A percentile compares a stretch with the other conserved stretches of the same genome.
These are phyloP conservation scores for Pentalonia nigronervosa DNA, from an alignment of 1,140 invertebrate species.

Conservation along the genomic window DNA sequence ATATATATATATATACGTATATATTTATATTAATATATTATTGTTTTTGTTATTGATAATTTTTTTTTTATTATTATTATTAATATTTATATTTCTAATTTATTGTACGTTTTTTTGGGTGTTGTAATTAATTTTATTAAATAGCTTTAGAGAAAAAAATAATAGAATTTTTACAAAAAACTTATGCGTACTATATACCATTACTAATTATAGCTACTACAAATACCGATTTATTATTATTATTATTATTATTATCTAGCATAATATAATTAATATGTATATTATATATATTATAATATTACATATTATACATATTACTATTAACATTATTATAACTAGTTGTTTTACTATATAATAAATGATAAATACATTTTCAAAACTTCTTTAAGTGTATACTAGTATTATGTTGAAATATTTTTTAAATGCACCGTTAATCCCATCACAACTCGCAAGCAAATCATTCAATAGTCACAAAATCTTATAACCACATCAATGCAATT, in stretches of 20 bases:
- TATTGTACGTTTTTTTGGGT: conserved; percentile 43
- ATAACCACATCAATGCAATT: not conserved
- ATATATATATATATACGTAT: not conserved
- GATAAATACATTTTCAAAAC: conserved; percentile 47
- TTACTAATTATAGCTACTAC: conserved; percentile 16
- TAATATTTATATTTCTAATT: conserved; percentile 51
- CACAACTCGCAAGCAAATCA: not conserved
- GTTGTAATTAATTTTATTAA: conserved; percentile 53
- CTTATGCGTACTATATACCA: not conserved
- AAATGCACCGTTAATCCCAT: not conserved
- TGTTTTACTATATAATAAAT: conserved; percentile 50
- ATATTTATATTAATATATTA: conserved; percentile 31
- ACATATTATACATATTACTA: conserved; percentile 21
- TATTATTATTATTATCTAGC: conserved; percentile 25
- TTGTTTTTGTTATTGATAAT: conserved; percentile 43
- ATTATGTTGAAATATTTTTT: not conserved
- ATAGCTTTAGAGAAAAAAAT: conserved; percentile 3
- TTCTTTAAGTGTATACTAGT: not conserved
- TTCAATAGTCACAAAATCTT: not conserved
- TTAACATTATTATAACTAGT: conserved; percentile 30
- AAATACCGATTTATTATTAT: conserved; percentile 16
- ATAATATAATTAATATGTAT: conserved; percentile 40
- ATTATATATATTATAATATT: conserved; percentile 15
- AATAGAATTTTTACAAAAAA: not conserved
- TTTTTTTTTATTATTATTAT: conserved; percentile 39